Evolutionary conservation across 2,113 vertebrate species (phyloP).

Genomic region (Podarcis cretensis): DNA sequence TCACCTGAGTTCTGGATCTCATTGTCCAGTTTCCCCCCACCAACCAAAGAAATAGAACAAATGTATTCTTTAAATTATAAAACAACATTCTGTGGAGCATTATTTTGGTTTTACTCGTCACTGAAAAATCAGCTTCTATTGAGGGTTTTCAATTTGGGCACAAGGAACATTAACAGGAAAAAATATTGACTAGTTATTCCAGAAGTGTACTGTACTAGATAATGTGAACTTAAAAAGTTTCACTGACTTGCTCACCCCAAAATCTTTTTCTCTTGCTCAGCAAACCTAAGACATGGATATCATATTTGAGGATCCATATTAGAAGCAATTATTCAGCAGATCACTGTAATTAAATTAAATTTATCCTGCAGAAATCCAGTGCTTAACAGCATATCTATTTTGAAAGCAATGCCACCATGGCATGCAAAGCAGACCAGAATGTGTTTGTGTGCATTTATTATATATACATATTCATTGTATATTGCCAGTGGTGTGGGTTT

Average conservation of each 20-base stretch:
- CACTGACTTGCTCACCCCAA: neutral
- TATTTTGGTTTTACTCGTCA: neutral
- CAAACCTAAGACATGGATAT: neutral
- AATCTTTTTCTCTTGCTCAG: neutral
- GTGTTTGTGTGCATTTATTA: too few relatives aligned
- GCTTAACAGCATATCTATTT: too few relatives aligned
- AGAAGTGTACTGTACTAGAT: neutral
- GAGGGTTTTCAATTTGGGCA: neutral
- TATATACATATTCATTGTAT: too few relatives aligned
- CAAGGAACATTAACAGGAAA: neutral
- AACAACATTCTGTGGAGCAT: neutral
- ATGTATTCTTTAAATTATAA: neutral
- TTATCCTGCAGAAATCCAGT: neutral
- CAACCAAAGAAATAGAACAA: neutral
- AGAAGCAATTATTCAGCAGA: neutral
- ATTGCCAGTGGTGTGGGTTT: too few relatives aligned
- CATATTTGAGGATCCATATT: neutral
- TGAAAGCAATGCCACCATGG: too few relatives aligned
- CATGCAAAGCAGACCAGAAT: too few relatives aligned
- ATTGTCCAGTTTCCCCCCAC: neutral
- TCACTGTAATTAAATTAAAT: neutral
- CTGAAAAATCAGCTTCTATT: neutral
- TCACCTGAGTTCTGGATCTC: neutral
- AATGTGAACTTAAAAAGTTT: neutral
- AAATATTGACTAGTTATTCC: neutral